Evolutionary conservation across 2,888 invertebrate genomes (phyloP).

Genomic region (Mythimna albipuncta): DNA sequence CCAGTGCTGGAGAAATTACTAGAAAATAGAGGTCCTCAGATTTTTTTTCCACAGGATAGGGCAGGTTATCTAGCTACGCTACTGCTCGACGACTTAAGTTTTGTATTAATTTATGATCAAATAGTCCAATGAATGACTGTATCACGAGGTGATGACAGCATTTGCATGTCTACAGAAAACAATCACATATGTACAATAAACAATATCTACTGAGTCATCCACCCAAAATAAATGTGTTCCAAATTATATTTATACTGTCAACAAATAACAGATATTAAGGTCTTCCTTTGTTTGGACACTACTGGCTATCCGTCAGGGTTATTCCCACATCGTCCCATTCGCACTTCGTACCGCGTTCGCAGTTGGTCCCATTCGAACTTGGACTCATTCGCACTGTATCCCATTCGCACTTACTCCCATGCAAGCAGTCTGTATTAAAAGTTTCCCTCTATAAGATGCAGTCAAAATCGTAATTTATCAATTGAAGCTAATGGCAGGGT

Average conservation of each 20-base stretch:
- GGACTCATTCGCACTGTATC: no score
- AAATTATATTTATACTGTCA: conserved; percentile 31
- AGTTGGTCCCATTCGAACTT: no score
- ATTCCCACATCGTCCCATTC: no score
- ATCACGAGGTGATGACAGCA: conserved; percentile 3
- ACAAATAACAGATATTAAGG: conserved; percentile 21
- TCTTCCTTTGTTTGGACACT: conserved; percentile 18
- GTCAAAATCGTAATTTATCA: conserved; percentile 59
- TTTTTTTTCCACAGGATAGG: no score
- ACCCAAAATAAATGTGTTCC: conserved; percentile 22
- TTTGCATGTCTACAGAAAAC: conserved; percentile 12
- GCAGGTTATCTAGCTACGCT: no score
- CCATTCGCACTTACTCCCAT: no score
- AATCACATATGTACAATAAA: conserved; percentile 21
- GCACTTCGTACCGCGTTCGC: no score
- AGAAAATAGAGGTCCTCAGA: no score
- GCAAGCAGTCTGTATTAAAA: conserved; percentile 24
- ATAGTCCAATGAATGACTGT: not conserved
- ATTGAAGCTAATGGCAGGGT: conserved; percentile 64
- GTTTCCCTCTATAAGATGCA: conserved; percentile 28
- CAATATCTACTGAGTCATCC: conserved; percentile 19
- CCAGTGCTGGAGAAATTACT: no score
- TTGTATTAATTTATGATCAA: not conserved
- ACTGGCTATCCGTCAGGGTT: conserved; percentile 14
- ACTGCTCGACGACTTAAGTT: not conserved